These are phyloP conservation scores for Hydrolagus colliei DNA, from an alignment of 2,797 vertebrate genomes.

Conservation along the genomic window DNA sequence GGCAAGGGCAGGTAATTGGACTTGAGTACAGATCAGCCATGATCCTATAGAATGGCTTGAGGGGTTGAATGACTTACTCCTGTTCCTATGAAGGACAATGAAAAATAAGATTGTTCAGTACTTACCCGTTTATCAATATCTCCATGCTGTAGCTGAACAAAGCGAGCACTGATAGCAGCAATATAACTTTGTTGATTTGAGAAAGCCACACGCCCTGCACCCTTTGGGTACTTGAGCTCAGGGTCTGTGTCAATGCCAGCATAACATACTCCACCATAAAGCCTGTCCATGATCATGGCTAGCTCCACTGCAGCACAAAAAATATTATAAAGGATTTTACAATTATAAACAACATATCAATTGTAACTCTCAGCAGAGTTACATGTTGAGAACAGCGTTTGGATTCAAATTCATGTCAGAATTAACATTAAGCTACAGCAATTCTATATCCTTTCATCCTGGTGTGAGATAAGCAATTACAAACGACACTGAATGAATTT, in stretches of 20 bases:
- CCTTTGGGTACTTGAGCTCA: constrained; percentile 97
- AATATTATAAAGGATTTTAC: background rate
- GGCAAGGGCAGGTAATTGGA: background rate
- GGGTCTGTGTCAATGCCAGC: constrained; percentile 98
- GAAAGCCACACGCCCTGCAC: constrained; percentile 93
- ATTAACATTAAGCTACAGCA: too few species aligned
- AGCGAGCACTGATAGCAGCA: constrained; percentile 98
- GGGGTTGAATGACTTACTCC: too few species aligned
- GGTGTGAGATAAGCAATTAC: too few species aligned
- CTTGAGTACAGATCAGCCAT: background rate
- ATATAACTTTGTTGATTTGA: constrained; percentile 99
- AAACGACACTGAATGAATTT: too few species aligned
- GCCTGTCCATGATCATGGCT: constrained; percentile 98
- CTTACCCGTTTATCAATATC: constrained; percentile 99
- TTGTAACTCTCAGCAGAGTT: too few species aligned
- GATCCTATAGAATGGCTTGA: too few species aligned
- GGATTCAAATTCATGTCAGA: too few species aligned
- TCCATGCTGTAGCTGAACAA: constrained; percentile 98
- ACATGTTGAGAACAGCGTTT: too few species aligned
- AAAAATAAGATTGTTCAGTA: background rate
- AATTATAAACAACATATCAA: background rate
- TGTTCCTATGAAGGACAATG: background rate
- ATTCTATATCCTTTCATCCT: too few species aligned
- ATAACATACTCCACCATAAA: constrained; percentile 96
- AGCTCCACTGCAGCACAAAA: constrained; percentile 76